Percentiles rank a stretch among this genome's conserved stretches.
phyloP scores from a whole-genome alignment of 2,888 invertebrate genomes.

The Latrodectus hesperus region DNA sequence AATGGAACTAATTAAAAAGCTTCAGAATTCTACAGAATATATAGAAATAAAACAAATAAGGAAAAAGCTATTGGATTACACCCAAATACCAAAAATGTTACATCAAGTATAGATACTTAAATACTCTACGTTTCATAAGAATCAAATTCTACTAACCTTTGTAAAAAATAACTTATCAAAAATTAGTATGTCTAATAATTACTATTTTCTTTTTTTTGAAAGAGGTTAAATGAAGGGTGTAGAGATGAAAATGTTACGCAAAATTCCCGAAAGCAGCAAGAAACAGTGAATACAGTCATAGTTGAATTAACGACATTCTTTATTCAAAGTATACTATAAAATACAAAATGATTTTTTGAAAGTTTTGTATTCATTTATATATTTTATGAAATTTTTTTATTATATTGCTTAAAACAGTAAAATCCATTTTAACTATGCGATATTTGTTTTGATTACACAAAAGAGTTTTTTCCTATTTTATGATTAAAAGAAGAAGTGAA shows the following conservation, averaged over 20 bases:
- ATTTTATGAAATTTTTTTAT: not conserved
- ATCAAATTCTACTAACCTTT: too few species aligned
- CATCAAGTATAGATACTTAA: too few species aligned
- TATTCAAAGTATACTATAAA: not conserved
- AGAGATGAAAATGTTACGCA: slow-evolving; percentile 8
- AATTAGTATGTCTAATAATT: too few species aligned
- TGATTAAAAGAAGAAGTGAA: not conserved
- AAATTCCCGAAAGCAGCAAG: slow-evolving; percentile 1
- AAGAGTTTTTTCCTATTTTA: too few species aligned
- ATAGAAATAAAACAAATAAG: too few species aligned
- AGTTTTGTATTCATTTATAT: not conserved
- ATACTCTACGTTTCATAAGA: too few species aligned
- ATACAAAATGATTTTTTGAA: not conserved
- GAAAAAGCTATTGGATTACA: too few species aligned
- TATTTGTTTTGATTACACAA: not conserved
- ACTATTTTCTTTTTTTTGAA: not conserved
- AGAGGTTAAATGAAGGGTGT: slow-evolving; percentile 66
- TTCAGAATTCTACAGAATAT: too few species aligned
- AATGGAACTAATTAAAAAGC: too few species aligned
- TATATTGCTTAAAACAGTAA: not conserved
- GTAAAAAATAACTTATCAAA: too few species aligned
- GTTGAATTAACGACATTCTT: not conserved
- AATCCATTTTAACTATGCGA: not conserved
- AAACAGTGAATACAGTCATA: not conserved
- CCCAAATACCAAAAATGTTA: too few species aligned